Evolutionary conservation across 2,888 invertebrate species (phyloP), one percentile per base, ranked within the genome.

Genomic region (Nomada fucata): DNA sequence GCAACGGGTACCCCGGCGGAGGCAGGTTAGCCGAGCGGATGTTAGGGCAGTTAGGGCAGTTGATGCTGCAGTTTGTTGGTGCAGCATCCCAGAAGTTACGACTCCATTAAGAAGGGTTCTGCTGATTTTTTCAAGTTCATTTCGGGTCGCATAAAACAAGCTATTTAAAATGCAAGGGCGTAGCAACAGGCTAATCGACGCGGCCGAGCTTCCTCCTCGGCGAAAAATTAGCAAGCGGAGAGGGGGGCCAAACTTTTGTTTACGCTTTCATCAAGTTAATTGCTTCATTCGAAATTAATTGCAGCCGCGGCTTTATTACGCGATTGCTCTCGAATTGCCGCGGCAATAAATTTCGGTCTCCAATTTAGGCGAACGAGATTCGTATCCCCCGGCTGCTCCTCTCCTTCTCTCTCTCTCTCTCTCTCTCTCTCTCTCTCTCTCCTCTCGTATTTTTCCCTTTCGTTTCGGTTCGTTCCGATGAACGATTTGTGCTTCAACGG

Each of bases 121-220:
- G 86, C 88, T 86, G 87, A 91, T 92, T 92, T 91, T 91, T 92
- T 91, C 86, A 83, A 83, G 84, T 89, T 90, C 91, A 88, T 92
- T 92, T 91, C 90, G 89, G 90, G 85, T 87, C 91, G 91, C 91
- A 92, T 92, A 91, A 92, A 92, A 92, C 91, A 79, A 91, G 92
- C 92, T 92, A 90, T 92, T 92, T 92, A 91, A 91, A 91, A 90
- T 84, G 84, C 90, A 90, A 83, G 70, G 91, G 90, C 91, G 91
- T 89, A 88, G 85, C 60, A 74, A 50, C 60, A n/a, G n/a, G 20
- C 29, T 23, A 44, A 42, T 23, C 57, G 20, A 20, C 26, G 13
- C 26, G 1, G 7, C 11, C 57, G 18, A 26, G 20, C 10, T 57
- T 57, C 23, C 13, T 57, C 57, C 29, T 11, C 4, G 20, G 1